Base-by-base conservation (phyloP, 2,113 vertebrate genomes). In the Piprites chloris region DNA sequence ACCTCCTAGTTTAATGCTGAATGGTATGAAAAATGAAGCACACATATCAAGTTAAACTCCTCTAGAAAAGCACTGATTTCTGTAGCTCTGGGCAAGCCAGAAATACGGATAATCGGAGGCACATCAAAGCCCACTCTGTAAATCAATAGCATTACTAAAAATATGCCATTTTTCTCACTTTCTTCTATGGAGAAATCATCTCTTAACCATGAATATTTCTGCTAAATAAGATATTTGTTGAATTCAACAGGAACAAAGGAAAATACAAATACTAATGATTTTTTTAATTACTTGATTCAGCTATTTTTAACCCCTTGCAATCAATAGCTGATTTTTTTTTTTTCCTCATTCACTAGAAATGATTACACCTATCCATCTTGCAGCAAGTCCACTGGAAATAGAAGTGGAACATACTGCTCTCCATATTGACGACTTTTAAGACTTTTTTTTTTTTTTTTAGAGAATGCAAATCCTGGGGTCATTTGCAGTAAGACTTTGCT, bases 231-330 rank as follows among this genome's bases (percentile, higher is more conserved):
- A 8, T 12, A 53, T 73, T 96, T 95, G 58, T 78, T 72, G 39
- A 62, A 69, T 91, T 95, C 88, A 94, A 35, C 15, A 61, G 32
- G 47, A 92, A 92, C 85, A 89, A 96, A 93, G 32, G 41, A 53
- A 86, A 86, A 93, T 15, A 91, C 28, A 78, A 90, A 87, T 67
- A 53, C 44, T 75, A 69, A 71, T 80, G 17, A 66, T 76, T 91
- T 81, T 81, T 71, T 89, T 63, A 83, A 80, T 85, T 21, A 30
- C 65, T 95, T 24, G 33, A 56, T 68, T 93, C 62, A 79, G 44
- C 44, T 92, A 44, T 96, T 94, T 95, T 95, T 96, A 94, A 89
- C 85, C 47, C 85, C 50, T 94, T 84, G 61, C 73, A 90, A 86
- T 80, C 71, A 88, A 61, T 67, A 59, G 35, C 27, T 86, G n/a